A percentile compares a stretch with the other conserved stretches of the same genome.
Evolutionary conservation across 2,797 vertebrate genomes (phyloP).

Genomic region (Acrossocheilus wenchowensis): DNA sequence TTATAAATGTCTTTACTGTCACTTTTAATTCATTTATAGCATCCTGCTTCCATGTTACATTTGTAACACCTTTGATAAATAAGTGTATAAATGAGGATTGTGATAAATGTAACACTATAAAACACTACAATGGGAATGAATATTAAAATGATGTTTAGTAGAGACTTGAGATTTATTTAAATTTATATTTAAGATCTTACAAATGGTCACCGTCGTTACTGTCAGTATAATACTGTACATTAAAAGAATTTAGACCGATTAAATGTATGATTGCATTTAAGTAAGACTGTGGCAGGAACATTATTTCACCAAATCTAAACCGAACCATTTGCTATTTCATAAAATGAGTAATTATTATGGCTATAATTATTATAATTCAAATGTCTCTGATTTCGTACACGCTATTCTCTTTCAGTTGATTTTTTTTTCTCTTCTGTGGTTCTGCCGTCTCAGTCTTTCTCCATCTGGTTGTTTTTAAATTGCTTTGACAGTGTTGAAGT

Average conservation of each 20-base stretch:
- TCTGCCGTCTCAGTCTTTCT: background rate
- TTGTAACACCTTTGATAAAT: no score
- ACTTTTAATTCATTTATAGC: background rate
- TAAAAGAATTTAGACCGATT: background rate
- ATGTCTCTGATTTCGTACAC: background rate
- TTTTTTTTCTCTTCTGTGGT: background rate
- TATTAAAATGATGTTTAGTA: no score
- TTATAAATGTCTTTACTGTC: background rate
- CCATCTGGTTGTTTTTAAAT: slow-evolving; percentile 5
- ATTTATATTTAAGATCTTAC: background rate
- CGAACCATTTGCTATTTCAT: background rate
- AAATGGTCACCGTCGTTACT: no score
- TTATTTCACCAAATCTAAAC: background rate
- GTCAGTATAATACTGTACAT: no score
- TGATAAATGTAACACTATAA: no score
- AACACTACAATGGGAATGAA: no score
- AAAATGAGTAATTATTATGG: background rate
- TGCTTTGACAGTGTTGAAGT: slow-evolving; percentile 2
- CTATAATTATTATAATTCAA: background rate
- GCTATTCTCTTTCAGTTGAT: background rate
- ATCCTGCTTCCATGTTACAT: no score
- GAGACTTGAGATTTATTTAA: no score
- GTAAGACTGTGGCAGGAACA: background rate
- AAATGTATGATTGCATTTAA: background rate
- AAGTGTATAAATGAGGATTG: no score